These are phyloP conservation scores for Avahi laniger DNA, from an alignment of 2,797 vertebrate genomes.

Conservation along the genomic window DNA sequence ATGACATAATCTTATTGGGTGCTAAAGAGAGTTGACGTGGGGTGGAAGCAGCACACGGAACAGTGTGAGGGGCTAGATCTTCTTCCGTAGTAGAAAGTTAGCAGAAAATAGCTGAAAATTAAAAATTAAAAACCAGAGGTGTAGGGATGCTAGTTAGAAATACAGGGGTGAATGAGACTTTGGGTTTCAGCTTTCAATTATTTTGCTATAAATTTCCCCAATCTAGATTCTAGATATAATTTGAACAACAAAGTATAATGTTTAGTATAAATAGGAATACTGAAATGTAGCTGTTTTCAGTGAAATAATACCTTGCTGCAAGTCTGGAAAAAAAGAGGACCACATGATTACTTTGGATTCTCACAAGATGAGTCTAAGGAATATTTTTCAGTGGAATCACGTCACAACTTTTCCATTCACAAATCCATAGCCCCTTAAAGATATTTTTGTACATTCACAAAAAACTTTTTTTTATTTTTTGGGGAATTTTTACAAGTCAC, in stretches of 20 bases:
- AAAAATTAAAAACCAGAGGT: not conserved
- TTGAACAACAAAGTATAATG: not conserved
- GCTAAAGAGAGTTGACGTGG: not conserved
- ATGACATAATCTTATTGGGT: rapidly evolving
- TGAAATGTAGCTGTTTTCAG: not conserved
- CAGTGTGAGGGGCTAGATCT: not conserved
- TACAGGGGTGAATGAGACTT: not conserved
- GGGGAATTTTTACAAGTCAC: not conserved
- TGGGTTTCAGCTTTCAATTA: not conserved
- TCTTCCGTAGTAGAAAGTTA: not conserved
- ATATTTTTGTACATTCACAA: not conserved
- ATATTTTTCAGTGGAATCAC: not conserved
- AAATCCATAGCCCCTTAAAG: not conserved
- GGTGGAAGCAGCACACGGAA: not conserved
- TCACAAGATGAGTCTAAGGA: not conserved
- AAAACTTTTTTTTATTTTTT: not conserved
- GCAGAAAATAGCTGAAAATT: not conserved
- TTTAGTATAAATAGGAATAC: not conserved
- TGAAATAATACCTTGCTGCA: not conserved
- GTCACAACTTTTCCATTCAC: not conserved
- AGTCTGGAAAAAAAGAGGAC: not conserved
- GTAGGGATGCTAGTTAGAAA: not conserved
- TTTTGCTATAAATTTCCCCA: not conserved
- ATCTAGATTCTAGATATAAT: not conserved
- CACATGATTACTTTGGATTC: not conserved